Base-by-base conservation (phyloP, 2,888 invertebrate species). In the Acanthopleura granulata region DNA sequence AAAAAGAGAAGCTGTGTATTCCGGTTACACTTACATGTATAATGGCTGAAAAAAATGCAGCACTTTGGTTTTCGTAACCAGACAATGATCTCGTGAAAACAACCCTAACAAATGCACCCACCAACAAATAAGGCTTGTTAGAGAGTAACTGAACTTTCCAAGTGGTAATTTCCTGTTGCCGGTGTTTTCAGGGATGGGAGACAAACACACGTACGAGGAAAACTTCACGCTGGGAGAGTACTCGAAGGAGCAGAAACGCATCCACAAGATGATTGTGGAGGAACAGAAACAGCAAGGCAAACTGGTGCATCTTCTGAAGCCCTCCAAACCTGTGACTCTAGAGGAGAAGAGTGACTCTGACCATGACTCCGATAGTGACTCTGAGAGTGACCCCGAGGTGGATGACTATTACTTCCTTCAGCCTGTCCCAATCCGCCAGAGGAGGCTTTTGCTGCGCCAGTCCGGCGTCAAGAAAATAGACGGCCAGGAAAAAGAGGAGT, bases 401-500 rank as follows among this genome's bases (percentile, higher is more conserved):
- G 89, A 89, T 66, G 89, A 89, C 79, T 89, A 88, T 79, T 89
- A 87, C 78, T 90, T 89, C 81, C 81, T 91, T 22, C 91, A 98
- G 91, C 98, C 98, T 14, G 95, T 98, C 75, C 95, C 97, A 14
- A 96, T 97, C 3, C 93, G 97, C 85, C 97, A 97, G 90, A 93
- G 98, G 77, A 92, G 98, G 77, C 95, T 95, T 3, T 92, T 98
- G 74, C 92, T 98, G 25, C 93, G 97, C 74, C 95, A 96, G n/a
- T 95, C 98, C 12, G 98, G 98, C 0, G 95, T 98, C 0, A 93
- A 96, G 73, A 96, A 97, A 92, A 98, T 98, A 85, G 98, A 98
- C 91, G 94, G 95, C 4, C 91, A 93, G 77, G 98, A 98, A 91
- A 98, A 97, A 91, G 96, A 97, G 88, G 97, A 97, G 87, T 98